Evolutionary conservation across 2,797 vertebrate genomes (phyloP), one percentile per base, ranked within the genome.

Genomic region (Manis pentadactyla): DNA sequence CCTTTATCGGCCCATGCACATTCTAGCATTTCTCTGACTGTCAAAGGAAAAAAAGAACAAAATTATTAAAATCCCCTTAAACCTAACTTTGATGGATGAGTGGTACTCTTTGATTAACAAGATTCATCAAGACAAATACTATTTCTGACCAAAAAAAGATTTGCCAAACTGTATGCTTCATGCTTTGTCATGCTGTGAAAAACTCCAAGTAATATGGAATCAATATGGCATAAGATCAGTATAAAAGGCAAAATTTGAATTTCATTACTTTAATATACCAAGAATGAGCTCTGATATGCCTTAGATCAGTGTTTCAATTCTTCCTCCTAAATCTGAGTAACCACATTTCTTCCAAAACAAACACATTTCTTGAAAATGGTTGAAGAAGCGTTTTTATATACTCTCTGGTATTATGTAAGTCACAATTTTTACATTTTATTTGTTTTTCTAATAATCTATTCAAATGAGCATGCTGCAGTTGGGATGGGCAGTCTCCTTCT

Each of bases 161-260:
- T 63, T 90, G 71, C 73, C 51, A 57, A 59, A 64, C 31, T 34
- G n/a, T 17, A 49, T 1, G 0, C 51, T 51, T 68, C 75, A 3
- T 93, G 90, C 94, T 92, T 78, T 79, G 23, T 97, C 96, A 93
- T 83, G 73, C 85, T 97, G 85, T 83, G 81, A 89, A 85, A 86
- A 94, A 73, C 37, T 73, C 66, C 34, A 27, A 83, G 64, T 86
- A 46, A 78, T 75, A 88, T 75, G 75, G 86, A 95, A 83, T 90
- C 96, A 89, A 23, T 96, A 94, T 90, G 94, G 87, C 46, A 69
- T 63, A 64, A 88, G 39, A 92, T 63, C 96, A 94, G 13, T 51
- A 86, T 90, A 94, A 97, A 98, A 97, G 78, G 68, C 81, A 93
- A 90, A 88, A 95, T 95, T 79, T 97, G 93, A 97, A 97, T 97